A percentile compares a stretch with the other conserved stretches of the same genome.
These are phyloP conservation scores for Eledona agricola DNA, from an alignment of 2,888 invertebrate species.

Conservation along the genomic window DNA sequence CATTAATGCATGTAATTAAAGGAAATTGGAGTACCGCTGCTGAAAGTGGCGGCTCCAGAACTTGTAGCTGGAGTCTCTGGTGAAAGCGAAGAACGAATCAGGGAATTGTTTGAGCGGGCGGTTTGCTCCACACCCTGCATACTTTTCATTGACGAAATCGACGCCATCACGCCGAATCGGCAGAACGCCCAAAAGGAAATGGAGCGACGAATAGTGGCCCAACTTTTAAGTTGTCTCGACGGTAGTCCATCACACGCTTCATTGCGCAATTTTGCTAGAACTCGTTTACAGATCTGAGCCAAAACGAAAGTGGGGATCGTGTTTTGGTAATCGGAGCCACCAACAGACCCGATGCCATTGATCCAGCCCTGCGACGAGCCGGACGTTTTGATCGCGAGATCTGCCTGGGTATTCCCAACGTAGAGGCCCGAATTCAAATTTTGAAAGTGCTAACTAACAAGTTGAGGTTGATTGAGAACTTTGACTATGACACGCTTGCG, in stretches of 20 bases:
- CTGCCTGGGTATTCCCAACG: conserved; percentile 91
- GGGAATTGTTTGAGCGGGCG: conserved; percentile 91
- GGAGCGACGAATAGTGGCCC: conserved; percentile 95
- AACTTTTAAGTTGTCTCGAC: conserved; percentile 89
- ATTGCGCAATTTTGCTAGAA: conserved; percentile 7
- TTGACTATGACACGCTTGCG: conserved; percentile 79
- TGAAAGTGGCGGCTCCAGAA: conserved; percentile 92
- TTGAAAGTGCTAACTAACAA: conserved; percentile 72
- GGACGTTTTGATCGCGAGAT: conserved; percentile 96
- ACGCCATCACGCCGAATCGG: conserved; percentile 92
- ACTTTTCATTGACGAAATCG: conserved; percentile 95
- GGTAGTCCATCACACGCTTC: conserved; percentile 62
- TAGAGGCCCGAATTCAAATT: conserved; percentile 82
- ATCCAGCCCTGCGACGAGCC: conserved; percentile 89
- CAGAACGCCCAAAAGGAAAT: conserved; percentile 93
- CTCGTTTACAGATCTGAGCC: conserved; percentile 61
- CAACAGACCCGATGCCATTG: conserved; percentile 90
- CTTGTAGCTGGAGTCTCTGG: conserved; percentile 94
- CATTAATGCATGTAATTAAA: conserved; percentile 17
- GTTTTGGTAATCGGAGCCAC: conserved; percentile 95
- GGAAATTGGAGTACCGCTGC: conserved; percentile 84
- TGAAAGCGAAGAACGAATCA: conserved; percentile 92
- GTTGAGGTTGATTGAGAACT: conserved; percentile 73
- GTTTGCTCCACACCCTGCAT: conserved; percentile 79
- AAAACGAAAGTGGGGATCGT: conserved; percentile 66